Conservation (phyloP, 2,888 invertebrate genomes). For the Bedellia somnulentella region DNA sequence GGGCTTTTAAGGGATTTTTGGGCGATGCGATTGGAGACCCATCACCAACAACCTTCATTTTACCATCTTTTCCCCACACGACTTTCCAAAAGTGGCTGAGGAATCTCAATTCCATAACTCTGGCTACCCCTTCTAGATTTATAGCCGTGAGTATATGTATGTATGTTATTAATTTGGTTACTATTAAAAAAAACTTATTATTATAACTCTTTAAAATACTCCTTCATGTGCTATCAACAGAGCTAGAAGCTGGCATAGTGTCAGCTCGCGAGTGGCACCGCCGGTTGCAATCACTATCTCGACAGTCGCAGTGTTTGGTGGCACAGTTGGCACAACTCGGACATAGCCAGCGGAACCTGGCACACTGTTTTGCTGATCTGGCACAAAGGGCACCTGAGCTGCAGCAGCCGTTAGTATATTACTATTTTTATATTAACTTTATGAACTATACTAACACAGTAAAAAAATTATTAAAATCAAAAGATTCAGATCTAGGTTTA, state of each 20-base stretch:
- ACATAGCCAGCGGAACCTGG: constrained; percentile 84
- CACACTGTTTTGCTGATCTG: constrained; percentile 92
- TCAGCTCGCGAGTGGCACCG: constrained; percentile 90
- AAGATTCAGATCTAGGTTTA: no score
- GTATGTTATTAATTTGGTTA: background rate
- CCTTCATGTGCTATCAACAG: no score
- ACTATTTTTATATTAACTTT: no score
- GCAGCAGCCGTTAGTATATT: constrained; percentile 64
- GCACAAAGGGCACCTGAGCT: constrained; percentile 96
- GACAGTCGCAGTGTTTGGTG: constrained; percentile 82
- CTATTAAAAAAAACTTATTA: background rate
- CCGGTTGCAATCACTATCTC: constrained; percentile 85
- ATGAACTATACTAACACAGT: no score
- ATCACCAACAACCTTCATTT: no score
- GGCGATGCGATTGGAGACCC: no score
- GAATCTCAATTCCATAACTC: no score
- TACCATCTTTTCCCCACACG: no score
- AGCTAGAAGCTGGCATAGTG: constrained; percentile 93
- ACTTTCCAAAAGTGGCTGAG: no score
- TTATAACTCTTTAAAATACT: background rate
- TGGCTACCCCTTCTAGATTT: no score
- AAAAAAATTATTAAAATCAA: no score
- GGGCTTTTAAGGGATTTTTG: no score
- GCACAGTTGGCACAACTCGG: constrained; percentile 72
- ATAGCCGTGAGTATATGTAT: background rate